phyloP scores from a whole-genome alignment of 2,797 vertebrate species.

The Emydoidea blandingii region DNA sequence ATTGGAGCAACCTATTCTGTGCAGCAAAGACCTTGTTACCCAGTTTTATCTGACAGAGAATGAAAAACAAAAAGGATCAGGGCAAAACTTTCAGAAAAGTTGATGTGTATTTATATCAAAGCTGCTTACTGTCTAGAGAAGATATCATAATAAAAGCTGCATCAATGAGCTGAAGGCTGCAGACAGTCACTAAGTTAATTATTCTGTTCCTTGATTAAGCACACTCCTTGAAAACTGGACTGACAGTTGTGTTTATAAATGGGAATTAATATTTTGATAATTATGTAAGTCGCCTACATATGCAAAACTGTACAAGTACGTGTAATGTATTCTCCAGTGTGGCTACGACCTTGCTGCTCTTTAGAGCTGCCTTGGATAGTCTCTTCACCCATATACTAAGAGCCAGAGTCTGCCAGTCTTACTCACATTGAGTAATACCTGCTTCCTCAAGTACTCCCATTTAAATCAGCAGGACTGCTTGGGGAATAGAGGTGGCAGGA shows the following conservation, averaged over 20 bases:
- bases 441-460: not conserved
- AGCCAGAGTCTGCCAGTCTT: not conserved
- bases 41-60: not conserved
- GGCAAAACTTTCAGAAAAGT: not conserved
- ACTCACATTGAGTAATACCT: not conserved
- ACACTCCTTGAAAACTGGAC: not conserved
- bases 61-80: not conserved
- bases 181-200: not conserved
- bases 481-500: not conserved
- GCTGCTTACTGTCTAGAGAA: not conserved
- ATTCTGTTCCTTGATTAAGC: not conserved
- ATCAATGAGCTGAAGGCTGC: fast-evolving
- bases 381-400: not conserved
- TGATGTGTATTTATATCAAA: not conserved
- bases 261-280: constrained; percentile 7
- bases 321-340: not conserved
- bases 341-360: not conserved
- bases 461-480: not conserved
- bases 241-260: fast-evolving
- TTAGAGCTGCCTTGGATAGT: not conserved
- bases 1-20: not conserved
- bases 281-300: not conserved
- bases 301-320: not conserved
- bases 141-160: not conserved
- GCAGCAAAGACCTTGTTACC: not conserved